Base-by-base conservation (phyloP, 2,113 vertebrate species). In the Rhynchomys soricoides region DNA sequence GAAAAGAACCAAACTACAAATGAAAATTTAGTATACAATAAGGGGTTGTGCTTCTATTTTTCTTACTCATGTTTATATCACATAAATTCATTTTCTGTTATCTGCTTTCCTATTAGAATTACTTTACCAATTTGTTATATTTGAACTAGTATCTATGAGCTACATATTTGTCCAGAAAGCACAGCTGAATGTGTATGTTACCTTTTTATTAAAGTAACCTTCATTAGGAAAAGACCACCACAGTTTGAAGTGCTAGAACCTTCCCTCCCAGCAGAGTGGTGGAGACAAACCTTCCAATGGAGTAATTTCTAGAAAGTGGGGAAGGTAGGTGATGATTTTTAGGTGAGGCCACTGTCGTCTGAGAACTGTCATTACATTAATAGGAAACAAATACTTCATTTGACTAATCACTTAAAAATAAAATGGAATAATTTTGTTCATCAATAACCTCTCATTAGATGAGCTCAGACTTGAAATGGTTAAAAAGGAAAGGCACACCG, bases 121-220 rank as follows among this genome's bases (percentile, higher is more conserved):
- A 62, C 93, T 95, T 92, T 70, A 31, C 45, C 37, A 91, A 57
- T 95, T 21, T 96, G 86, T 66, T 7, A 55, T 52, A 91, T 91
- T 91, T 96, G 81, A 96, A 74, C 96, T 90, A 96, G 48, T 50
- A 81, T 92, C 50, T 96, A 29, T 78, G 68, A 24, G 3, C 73
- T 93, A 16, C 43, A 34, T 79, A 92, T 71, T 85, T 91, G 52
- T 74, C 15, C 48, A 83, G 45, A 71, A 94, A 91, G 29, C 34
- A 31, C 59, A 95, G 68, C 48, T 95, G 78, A 96, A 57, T 94
- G 86, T 91, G 91, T 87, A 71, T 90, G 40, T 95, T 66, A 78
- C 55, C 62, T 94, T 96, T 70, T 83, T 95, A 73, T 93, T 97
- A 97, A 92, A 92, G 90, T 85, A 95, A 57, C 64, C 12, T 11